Conservation (phyloP, 2,113 vertebrate species). For the Monopterus albus region DNA sequence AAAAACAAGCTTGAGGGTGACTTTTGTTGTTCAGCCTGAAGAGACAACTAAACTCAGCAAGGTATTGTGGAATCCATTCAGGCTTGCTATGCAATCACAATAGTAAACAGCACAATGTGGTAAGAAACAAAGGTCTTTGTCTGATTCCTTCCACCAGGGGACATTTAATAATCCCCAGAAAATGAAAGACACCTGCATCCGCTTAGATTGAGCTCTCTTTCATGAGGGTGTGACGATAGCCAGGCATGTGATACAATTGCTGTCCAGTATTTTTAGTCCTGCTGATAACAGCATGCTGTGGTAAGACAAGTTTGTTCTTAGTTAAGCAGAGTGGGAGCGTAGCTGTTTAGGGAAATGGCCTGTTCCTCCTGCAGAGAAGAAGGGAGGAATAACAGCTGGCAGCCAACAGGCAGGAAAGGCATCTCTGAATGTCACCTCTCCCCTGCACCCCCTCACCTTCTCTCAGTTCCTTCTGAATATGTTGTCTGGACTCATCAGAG, state of each 20-base stretch:
- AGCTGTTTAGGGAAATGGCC: slow-evolving; percentile 51
- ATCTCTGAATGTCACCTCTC: slow-evolving; percentile 51
- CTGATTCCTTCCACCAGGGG: slow-evolving; percentile 61
- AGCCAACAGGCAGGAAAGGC: slow-evolving; percentile 62
- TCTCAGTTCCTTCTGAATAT: slow-evolving; percentile 46
- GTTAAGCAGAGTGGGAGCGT: slow-evolving; percentile 57
- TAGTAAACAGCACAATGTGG: slow-evolving; percentile 42
- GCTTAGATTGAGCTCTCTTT: slow-evolving; percentile 22
- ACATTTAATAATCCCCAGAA: slow-evolving; percentile 50
- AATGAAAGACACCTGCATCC: slow-evolving; percentile 52
- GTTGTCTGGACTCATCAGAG: slow-evolving; percentile 60
- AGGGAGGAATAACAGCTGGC: slow-evolving; percentile 67
- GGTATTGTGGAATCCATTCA: slow-evolving; percentile 47
- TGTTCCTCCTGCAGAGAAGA: slow-evolving; percentile 55
- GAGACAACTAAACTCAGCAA: slow-evolving; percentile 16
- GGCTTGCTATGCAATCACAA: slow-evolving; percentile 46
- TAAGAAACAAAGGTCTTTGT: slow-evolving; percentile 40
- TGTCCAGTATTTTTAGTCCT: slow-evolving; percentile 68
- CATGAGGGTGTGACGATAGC: slow-evolving; percentile 24
- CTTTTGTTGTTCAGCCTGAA: slow-evolving; percentile 8
- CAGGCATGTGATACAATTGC: slow-evolving; percentile 53
- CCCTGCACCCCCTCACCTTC: slow-evolving; percentile 8
- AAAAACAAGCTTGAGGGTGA: slow-evolving; percentile 17
- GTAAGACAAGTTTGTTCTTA: slow-evolving; percentile 52
- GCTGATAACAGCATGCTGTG: slow-evolving; percentile 59